Percentiles rank a stretch among this genome's conserved stretches.
Evolutionary conservation across 2,797 vertebrate species (phyloP).

Genomic region (Paramormyrops hopkinsi): DNA sequence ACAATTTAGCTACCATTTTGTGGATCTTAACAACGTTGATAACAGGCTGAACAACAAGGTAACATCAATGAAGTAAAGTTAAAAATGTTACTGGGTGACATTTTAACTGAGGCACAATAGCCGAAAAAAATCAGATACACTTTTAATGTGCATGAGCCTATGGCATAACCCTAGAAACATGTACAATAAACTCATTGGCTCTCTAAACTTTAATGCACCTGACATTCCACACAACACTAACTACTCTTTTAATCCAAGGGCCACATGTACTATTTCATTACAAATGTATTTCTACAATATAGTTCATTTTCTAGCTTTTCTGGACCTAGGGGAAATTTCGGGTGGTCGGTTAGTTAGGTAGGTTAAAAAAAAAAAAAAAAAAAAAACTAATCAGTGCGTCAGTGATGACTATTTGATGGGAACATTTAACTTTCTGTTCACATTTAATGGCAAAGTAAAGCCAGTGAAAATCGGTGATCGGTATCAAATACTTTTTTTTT

Average conservation of each 20-base stretch:
- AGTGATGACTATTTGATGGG: not conserved
- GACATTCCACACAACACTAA: not conserved
- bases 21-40: not conserved
- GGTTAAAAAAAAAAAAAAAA: not conserved
- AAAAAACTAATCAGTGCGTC: not conserved
- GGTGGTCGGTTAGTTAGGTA: not conserved
- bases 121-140: not conserved
- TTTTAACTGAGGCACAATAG: not conserved
- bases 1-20: not conserved
- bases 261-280: not conserved
- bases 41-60: not conserved
- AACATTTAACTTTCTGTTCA: constrained; percentile 1
- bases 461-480: not conserved
- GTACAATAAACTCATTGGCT: not conserved
- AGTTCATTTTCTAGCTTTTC: not conserved
- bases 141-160: not conserved
- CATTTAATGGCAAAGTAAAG: constrained; percentile 17
- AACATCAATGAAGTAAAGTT: not conserved
- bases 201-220: not conserved
- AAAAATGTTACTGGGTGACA: not conserved
- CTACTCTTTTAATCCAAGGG: not conserved
- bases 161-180: not conserved
- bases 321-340: not conserved
- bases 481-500: not conserved
- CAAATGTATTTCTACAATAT: not conserved